Evolutionary conservation across 2,797 vertebrate genomes (phyloP).

Genomic region (Thaleichthys pacificus): DNA sequence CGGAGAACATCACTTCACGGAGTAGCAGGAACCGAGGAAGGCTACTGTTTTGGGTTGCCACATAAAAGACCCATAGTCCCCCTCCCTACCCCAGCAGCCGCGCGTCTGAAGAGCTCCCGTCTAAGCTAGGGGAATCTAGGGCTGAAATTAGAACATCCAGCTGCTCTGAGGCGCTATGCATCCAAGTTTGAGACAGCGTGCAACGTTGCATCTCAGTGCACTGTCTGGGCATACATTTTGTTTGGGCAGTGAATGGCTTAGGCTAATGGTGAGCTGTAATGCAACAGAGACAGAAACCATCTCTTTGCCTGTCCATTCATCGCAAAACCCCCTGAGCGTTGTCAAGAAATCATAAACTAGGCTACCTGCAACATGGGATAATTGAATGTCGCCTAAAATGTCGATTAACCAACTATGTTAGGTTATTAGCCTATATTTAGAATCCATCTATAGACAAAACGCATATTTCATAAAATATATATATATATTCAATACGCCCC

Average conservation of each 20-base stretch:
- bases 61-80: slow-evolving; percentile 31
- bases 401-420: background rate
- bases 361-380: background rate
- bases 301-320: background rate
- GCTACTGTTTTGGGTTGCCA: slow-evolving; percentile 29
- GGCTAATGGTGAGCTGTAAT: background rate
- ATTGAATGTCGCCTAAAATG: background rate
- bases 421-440: background rate
- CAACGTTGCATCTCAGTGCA: slow-evolving; percentile 68
- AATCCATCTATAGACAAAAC: background rate
- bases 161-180: slow-evolving; percentile 75
- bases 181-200: slow-evolving; percentile 72
- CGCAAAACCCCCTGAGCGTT: background rate
- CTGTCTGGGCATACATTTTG: slow-evolving; percentile 27
- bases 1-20: slow-evolving; percentile 22
- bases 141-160: slow-evolving; percentile 86
- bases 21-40: slow-evolving; percentile 31
- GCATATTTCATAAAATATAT: background rate
- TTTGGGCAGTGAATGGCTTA: slow-evolving; percentile 27
- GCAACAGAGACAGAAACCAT: background rate
- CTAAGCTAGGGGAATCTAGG: slow-evolving; percentile 68
- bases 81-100: slow-evolving; percentile 28
- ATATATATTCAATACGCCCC: background rate
- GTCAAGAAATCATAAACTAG: background rate
- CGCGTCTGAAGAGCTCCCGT: slow-evolving; percentile 47